Percentiles rank a stretch among this genome's conserved stretches.
phyloP scores from a whole-genome alignment of 2,113 vertebrate species.

The Mormyrus iriodes region DNA sequence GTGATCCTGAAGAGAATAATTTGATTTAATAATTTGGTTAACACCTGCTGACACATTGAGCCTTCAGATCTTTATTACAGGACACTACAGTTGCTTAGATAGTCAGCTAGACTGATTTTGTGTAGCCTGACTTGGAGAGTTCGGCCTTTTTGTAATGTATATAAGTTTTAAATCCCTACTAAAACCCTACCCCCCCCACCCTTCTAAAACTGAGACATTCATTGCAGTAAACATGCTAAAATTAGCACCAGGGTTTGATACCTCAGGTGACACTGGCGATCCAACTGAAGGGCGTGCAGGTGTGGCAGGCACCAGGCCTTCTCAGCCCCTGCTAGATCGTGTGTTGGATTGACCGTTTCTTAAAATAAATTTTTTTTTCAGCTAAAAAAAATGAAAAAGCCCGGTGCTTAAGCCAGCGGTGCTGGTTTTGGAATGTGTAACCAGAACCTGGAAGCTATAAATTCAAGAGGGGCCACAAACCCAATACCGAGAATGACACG shows the following conservation, averaged over 20 bases:
- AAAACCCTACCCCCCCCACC: slow-evolving; percentile 1
- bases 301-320: background rate
- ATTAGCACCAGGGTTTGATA: slow-evolving; percentile 40
- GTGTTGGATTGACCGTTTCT: background rate
- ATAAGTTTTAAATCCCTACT: background rate
- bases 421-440: slow-evolving; percentile 13
- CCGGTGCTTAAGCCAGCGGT: background rate
- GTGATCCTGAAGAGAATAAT: background rate
- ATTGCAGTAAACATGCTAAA: slow-evolving; percentile 47
- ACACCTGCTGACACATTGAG: background rate
- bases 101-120: background rate
- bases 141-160: background rate
- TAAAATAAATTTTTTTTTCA: background rate
- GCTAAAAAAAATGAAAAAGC: background rate
- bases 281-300: background rate
- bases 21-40: background rate
- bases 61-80: background rate
- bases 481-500: background rate
- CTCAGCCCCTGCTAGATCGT: background rate
- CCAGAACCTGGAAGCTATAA: slow-evolving; percentile 18
- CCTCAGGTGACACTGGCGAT: slow-evolving; percentile 6
- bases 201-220: slow-evolving; percentile 39
- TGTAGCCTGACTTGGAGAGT: background rate
- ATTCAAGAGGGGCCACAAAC: slow-evolving; percentile 13
- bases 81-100: background rate